phyloP scores from a whole-genome alignment of 2,797 vertebrate genomes.

The Lepus townsendii region DNA sequence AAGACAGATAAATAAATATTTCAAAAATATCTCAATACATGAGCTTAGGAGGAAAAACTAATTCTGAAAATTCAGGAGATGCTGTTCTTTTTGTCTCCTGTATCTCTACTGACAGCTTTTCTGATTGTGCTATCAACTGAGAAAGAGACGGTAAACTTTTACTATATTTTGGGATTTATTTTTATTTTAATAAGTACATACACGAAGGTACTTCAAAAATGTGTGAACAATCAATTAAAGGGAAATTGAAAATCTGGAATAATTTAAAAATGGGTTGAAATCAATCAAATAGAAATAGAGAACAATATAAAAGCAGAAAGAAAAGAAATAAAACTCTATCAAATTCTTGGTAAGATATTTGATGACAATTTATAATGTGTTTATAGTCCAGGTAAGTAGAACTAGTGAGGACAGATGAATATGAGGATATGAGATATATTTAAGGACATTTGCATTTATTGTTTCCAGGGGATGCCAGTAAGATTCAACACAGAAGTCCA shows the following conservation, averaged over 20 bases:
- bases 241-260: too few species aligned
- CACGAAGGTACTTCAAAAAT: too few species aligned
- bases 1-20: too few species aligned
- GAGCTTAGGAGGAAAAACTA: neutral
- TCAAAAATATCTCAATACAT: neutral
- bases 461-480: neutral
- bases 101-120: neutral
- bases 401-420: neutral
- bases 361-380: neutral
- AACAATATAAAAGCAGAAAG: neutral
- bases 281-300: neutral
- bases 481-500: neutral
- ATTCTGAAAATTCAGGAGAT: neutral
- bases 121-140: neutral
- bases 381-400: neutral
- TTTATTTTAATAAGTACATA: too few species aligned
- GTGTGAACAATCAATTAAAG: too few species aligned
- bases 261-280: neutral
- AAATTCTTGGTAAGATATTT: neutral
- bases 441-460: neutral
- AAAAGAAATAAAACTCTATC: neutral
- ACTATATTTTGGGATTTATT: neutral
- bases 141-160: neutral
- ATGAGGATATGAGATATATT: neutral
- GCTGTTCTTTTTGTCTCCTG: neutral